A percentile compares a stretch with the other conserved stretches of the same genome.
Evolutionary conservation across 1,140 invertebrate species (phyloP).

Genomic region (Episyrphus balteatus): DNA sequence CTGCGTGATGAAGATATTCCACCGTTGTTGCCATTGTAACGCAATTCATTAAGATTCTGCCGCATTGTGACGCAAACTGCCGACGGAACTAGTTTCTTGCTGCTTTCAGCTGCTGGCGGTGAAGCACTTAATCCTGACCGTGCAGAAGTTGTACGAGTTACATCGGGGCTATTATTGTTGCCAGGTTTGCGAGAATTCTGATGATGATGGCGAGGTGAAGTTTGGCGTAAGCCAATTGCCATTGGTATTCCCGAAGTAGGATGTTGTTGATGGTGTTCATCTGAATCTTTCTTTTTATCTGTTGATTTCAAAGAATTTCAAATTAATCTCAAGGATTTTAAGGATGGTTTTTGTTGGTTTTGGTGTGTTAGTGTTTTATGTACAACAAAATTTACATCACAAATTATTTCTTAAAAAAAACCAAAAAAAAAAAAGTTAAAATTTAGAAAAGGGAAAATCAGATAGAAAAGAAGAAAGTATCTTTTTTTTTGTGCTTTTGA

Average conservation of each 20-base stretch:
- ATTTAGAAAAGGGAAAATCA: not conserved
- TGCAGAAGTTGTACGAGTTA: conserved; percentile 6
- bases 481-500: no score
- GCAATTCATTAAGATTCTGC: conserved; percentile 27
- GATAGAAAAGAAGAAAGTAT: no score
- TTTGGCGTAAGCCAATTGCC: not conserved
- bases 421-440: not conserved
- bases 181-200: conserved; percentile 1
- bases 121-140: not conserved
- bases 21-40: conserved; percentile 18
- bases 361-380: no score
- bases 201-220: conserved; percentile 6
- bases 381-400: no score
- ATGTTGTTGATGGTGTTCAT: not conserved
- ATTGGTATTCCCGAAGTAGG: not conserved
- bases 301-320: not conserved
- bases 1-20: not conserved
- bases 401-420: not conserved
- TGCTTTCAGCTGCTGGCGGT: not conserved
- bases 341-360: no score
- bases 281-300: not conserved
- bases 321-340: no score
- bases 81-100: conserved; percentile 14
- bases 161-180: conserved; percentile 11
- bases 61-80: conserved; percentile 21